Evolutionary conservation across 1,140 invertebrate genomes (phyloP).

Genomic region (Drosophila neocordata): DNA sequence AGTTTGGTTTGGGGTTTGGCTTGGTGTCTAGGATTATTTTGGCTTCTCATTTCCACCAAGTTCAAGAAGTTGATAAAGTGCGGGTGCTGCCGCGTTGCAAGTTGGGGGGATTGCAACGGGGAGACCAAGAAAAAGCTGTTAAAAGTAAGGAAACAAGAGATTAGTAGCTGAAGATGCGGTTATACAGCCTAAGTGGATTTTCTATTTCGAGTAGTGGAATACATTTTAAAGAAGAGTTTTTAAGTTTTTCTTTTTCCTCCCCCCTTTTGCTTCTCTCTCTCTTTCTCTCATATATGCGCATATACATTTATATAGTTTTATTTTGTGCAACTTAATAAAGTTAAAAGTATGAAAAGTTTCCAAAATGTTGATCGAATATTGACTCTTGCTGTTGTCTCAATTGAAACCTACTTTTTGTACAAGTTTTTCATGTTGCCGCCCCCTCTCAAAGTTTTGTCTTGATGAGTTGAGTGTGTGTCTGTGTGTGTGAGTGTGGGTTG

Average conservation of each 20-base stretch:
- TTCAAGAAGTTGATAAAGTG: conserved; percentile 5
- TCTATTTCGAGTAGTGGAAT: background rate
- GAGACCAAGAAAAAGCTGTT: conserved; percentile 7
- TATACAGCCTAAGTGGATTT: conserved; percentile 8
- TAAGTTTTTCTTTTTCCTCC: too few species aligned
- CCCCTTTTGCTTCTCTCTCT: too few species aligned
- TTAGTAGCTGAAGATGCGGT: conserved; percentile 1
- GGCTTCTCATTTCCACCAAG: conserved; percentile 1
- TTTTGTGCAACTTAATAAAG: background rate
- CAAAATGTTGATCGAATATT: conserved; percentile 15
- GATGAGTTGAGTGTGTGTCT: background rate
- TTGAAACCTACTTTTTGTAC: background rate
- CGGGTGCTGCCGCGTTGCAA: background rate
- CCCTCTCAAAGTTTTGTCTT: background rate
- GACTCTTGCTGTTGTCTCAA: conserved; percentile 3
- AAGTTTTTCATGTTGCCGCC: background rate
- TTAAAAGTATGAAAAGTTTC: conserved; percentile 8
- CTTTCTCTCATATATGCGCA: too few species aligned
- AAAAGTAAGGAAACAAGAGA: conserved; percentile 2
- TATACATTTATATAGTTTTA: background rate
- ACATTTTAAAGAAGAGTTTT: too few species aligned
- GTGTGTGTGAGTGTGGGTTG: background rate
- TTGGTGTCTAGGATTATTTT: conserved; percentile 9
- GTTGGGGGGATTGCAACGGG: too few species aligned
- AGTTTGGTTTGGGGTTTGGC: conserved; percentile 8